phyloP scores from a whole-genome alignment of 2,113 vertebrate genomes.

The Dasypus novemcinctus region DNA sequence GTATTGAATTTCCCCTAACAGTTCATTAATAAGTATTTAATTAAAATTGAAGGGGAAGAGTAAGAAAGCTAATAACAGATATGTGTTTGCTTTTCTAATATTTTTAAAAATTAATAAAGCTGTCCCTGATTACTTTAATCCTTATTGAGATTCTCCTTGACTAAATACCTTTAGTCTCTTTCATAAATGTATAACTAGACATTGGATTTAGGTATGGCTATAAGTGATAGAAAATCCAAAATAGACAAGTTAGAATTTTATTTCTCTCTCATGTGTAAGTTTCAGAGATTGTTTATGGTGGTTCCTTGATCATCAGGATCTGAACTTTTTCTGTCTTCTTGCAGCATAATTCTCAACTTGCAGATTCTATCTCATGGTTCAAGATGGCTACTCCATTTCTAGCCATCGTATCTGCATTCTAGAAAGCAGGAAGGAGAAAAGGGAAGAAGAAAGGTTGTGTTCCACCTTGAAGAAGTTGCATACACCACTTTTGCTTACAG shows the following conservation, averaged over 20 bases:
- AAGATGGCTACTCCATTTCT: background rate
- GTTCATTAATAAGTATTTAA: conserved; percentile 19
- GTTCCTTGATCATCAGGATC: background rate
- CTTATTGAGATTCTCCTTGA: conserved; percentile 1
- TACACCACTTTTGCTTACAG: background rate
- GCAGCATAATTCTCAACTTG: background rate
- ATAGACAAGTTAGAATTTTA: background rate
- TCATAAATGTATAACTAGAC: background rate
- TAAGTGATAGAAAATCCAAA: conserved; percentile 9
- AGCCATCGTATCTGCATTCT: background rate
- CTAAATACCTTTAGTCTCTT: background rate
- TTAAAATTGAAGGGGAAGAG: background rate
- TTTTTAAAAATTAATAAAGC: background rate
- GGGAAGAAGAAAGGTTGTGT: background rate
- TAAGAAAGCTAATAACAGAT: background rate
- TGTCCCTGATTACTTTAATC: background rate
- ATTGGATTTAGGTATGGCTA: background rate
- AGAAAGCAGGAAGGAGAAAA: background rate
- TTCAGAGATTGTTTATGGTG: background rate
- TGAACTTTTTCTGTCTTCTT: background rate
- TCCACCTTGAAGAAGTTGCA: background rate
- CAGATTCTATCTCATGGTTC: background rate
- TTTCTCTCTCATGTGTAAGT: background rate
- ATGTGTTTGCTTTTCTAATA: background rate
- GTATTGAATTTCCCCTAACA: background rate